These are phyloP conservation scores for Sclerodermus sp. DNA, from an alignment of 2,888 invertebrate species.

Conservation along the genomic window DNA sequence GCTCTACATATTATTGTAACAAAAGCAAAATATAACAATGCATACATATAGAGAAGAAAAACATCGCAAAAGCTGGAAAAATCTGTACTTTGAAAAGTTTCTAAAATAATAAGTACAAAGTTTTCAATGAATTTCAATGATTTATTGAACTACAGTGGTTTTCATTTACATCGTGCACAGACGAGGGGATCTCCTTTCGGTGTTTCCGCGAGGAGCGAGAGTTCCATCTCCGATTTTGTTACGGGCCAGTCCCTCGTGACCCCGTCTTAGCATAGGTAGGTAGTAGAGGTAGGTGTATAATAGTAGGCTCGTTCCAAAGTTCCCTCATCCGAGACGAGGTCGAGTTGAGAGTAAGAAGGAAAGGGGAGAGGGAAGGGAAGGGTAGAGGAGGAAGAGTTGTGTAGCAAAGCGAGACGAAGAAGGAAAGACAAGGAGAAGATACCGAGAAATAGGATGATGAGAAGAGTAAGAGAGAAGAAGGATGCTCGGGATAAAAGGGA, in stretches of 20 bases:
- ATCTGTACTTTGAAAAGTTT: no score
- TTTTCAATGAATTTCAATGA: no score
- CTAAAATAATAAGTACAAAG: no score
- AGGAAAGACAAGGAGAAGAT: slow-evolving; percentile 16
- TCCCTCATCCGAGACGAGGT: slow-evolving; percentile 30
- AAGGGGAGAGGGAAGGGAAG: slow-evolving; percentile 6
- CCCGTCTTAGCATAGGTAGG: slow-evolving; percentile 5
- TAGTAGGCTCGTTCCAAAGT: slow-evolving; percentile 23
- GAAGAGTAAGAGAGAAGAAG: slow-evolving; percentile 19
- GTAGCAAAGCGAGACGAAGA: slow-evolving; percentile 7
- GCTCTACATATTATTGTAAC: no score
- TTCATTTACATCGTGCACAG: slow-evolving; percentile 3
- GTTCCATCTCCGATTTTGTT: slow-evolving; percentile 1
- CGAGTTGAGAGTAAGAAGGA: slow-evolving; percentile 12
- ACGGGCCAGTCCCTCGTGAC: slow-evolving; percentile 3
- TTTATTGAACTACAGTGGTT: no score
- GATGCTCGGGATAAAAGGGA: no score
- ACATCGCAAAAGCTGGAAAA: no score
- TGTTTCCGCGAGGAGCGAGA: not conserved
- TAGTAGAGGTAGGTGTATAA: no score
- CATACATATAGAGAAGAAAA: no score
- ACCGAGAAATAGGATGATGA: slow-evolving; percentile 19
- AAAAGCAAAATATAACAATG: no score
- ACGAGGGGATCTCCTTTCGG: slow-evolving; percentile 1
- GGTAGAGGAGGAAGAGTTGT: slow-evolving; percentile 8